Evolutionary conservation across 2,888 invertebrate species (phyloP).

Genomic region (Coelopa pilipes): DNA sequence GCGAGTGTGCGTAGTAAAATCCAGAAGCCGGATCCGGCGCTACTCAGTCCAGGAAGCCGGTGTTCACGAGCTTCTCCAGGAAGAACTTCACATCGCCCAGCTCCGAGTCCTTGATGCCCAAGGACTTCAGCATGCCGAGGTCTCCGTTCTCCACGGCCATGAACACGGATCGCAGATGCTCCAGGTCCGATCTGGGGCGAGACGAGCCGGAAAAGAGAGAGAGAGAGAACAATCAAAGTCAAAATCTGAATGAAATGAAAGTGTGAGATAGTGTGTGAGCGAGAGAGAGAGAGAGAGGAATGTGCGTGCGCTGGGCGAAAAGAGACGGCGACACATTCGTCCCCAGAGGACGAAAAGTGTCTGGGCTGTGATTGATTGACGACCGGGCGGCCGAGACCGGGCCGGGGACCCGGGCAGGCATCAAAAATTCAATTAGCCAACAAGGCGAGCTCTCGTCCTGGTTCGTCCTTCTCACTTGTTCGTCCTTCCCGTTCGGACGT

Average conservation of each 20-base stretch:
- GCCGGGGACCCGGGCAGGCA: too few species aligned
- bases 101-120: constrained; percentile 95
- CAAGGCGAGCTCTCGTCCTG: too few species aligned
- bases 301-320: too few species aligned
- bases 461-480: too few species aligned
- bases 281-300: too few species aligned
- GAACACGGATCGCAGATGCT: constrained; percentile 92
- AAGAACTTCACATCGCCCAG: constrained; percentile 96
- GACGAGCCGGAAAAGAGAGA: constrained; percentile 8
- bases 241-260: background rate
- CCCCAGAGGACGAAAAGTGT: too few species aligned
- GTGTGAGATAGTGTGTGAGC: background rate
- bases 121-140: constrained; percentile 90
- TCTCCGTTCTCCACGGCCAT: constrained; percentile 97
- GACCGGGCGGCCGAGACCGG: too few species aligned
- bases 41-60: constrained; percentile 94
- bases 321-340: too few species aligned
- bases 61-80: constrained; percentile 93
- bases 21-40: constrained; percentile 79
- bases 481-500: too few species aligned
- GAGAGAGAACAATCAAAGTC: background rate
- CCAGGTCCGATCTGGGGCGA: constrained; percentile 82
- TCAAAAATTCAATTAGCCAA: too few species aligned
- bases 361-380: too few species aligned
- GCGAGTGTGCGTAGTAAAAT: constrained; percentile 74